Conservation (phyloP, 1,140 invertebrate genomes). For the Frieseomelitta varia region DNA sequence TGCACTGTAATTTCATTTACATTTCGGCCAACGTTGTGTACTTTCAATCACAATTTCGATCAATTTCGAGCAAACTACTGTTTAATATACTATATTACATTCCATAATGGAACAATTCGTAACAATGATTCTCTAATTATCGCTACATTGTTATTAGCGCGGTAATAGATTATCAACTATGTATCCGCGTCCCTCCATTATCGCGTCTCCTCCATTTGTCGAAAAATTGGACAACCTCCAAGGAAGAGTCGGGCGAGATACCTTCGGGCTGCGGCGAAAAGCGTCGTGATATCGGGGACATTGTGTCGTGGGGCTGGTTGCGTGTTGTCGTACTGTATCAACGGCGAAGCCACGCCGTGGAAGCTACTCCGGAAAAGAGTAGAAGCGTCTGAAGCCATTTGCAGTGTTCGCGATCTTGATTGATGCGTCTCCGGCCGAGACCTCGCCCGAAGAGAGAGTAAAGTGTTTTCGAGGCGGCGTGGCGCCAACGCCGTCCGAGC, state of each 20-base stretch:
- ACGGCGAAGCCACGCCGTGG: constrained; percentile 59
- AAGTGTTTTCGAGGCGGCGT: constrained; percentile 73
- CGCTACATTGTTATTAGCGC: too few species aligned
- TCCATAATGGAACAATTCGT: too few species aligned
- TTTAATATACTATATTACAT: too few species aligned
- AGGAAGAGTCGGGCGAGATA: too few species aligned
- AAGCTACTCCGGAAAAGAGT: constrained; percentile 53
- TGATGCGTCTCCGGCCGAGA: constrained; percentile 72
- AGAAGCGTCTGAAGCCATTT: constrained; percentile 62
- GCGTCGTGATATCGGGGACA: constrained; percentile 7
- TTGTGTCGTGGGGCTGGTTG: constrained; percentile 7
- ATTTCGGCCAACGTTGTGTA: too few species aligned
- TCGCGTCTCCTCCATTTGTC: not conserved
- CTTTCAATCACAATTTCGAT: too few species aligned
- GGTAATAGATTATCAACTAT: too few species aligned
- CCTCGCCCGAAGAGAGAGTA: constrained; percentile 54
- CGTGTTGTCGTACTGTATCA: constrained; percentile 42
- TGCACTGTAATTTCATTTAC: too few species aligned
- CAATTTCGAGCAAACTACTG: too few species aligned
- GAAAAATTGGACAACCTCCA: not conserved
- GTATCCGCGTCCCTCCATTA: too few species aligned
- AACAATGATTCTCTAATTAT: too few species aligned
- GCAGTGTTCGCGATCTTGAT: constrained; percentile 69
- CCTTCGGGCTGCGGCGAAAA: not conserved
- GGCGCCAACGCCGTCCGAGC: constrained; percentile 48